Evolutionary conservation across 1,140 invertebrate species (phyloP), one percentile per base, ranked within the genome.

Genomic region (Drosophila setifemur): DNA sequence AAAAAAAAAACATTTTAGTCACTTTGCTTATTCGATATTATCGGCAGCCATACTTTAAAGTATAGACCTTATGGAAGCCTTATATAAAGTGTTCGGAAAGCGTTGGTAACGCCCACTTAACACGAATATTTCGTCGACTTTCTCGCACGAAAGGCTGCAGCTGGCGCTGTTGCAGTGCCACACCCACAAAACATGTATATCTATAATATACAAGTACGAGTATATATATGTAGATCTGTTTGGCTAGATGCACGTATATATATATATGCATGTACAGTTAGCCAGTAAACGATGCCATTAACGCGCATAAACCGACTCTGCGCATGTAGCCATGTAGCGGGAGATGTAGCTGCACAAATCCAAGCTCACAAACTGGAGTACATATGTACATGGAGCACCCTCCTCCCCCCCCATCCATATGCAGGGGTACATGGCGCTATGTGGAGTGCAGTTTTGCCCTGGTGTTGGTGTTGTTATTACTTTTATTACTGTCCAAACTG

Each of bases 271-370:
- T 61, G 60, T 82, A 73, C 81, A 86, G 81, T 86, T 86, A 86
- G 82, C 81, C 81, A 86, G 81, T 86, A 86, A 86, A 86, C 81
- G 81, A 81, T 86, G 82, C 81, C 75, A 86, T 86, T 86, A 86
- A 86, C 81, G 81, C 81, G 82, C 81, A 86, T 86, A 86, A 86
- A 86, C 67, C 28, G 58, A 74, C 58, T 73, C 82, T 86, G 81
- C 81, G 81, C 81, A 86, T 47, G 48, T n/a, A n/a, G 60, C 47
- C 60, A 60, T 26, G 58, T 44, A 44, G 50, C 50, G 39, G 53
- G 57, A 58, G 53, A n/a, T 11, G 8, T 28, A 37, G 47, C 18
- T 29, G 26, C 28, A 54, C 14, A 69, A 50, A 58, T 75, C 40
- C 52, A 55, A 43, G 55, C 49, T 18, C 57, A 14, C 26, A 16